phyloP scores from a whole-genome alignment of 2,888 invertebrate species.

The Melikaiella ostensackeni region DNA sequence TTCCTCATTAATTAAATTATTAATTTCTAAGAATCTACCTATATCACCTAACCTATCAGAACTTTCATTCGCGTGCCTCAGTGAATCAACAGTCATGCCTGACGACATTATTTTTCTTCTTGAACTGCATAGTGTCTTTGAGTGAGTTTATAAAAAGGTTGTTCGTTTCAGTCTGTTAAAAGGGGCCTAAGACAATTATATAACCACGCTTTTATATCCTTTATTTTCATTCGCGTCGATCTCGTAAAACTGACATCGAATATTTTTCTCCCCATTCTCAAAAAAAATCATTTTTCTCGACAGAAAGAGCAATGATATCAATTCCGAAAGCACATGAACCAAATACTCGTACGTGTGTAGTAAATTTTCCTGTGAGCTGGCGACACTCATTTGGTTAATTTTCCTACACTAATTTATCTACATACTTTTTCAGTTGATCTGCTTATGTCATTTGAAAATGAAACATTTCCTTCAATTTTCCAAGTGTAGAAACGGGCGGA shows the following conservation, averaged over 20 bases:
- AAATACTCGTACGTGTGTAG: conserved; percentile 76
- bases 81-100: conserved; percentile 76
- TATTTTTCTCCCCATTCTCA: conserved; percentile 66
- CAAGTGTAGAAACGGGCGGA: conserved; percentile 78
- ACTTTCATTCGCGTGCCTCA: conserved; percentile 69
- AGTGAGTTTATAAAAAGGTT: conserved; percentile 71
- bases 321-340: conserved; percentile 76
- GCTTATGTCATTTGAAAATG: conserved; percentile 77
- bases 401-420: conserved; percentile 65
- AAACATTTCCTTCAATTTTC: conserved; percentile 79
- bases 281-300: conserved; percentile 71
- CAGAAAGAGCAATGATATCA: conserved; percentile 69
- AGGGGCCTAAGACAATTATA: conserved; percentile 56
- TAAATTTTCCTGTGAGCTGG: conserved; percentile 72
- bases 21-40: conserved; percentile 37
- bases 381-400: conserved; percentile 57
- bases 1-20: too few relatives aligned
- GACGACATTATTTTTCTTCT: conserved; percentile 71
- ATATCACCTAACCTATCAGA: conserved; percentile 21
- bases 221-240: conserved; percentile 44
- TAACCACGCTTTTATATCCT: conserved; percentile 57
- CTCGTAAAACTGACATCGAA: conserved; percentile 53
- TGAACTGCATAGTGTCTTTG: conserved; percentile 69
- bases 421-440: conserved; percentile 73
- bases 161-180: conserved; percentile 59